Evolutionary conservation across 2,888 invertebrate species (phyloP).

Genomic region (Chymomyza fuscimana): DNA sequence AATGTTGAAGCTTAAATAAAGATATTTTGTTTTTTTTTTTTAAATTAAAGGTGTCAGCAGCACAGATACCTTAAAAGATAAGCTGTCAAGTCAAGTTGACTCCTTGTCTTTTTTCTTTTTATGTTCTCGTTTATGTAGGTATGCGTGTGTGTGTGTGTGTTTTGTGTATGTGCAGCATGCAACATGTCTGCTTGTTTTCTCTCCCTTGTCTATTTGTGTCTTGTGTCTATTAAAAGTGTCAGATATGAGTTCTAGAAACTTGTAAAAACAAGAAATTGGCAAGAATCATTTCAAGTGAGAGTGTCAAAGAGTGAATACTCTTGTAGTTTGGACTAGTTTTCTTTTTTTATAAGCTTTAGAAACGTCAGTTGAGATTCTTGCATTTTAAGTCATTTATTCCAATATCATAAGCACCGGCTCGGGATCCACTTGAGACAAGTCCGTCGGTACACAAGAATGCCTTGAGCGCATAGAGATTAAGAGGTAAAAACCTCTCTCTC

Average conservation of each 20-base stretch:
- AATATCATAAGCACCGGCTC: too few relatives aligned
- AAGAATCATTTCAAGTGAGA: background rate
- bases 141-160: background rate
- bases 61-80: conserved; percentile 71
- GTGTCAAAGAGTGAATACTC: background rate
- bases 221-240: conserved; percentile 67
- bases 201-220: conserved; percentile 34
- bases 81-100: conserved; percentile 44
- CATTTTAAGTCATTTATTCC: too few relatives aligned
- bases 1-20: background rate
- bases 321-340: background rate
- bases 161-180: conserved; percentile 36
- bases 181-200: conserved; percentile 13
- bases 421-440: too few relatives aligned
- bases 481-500: too few relatives aligned
- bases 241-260: conserved; percentile 45
- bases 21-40: background rate
- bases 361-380: too few relatives aligned
- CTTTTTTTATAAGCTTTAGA: too few relatives aligned
- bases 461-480: too few relatives aligned
- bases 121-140: background rate
- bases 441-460: too few relatives aligned
- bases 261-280: conserved; percentile 7
- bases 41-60: conserved; percentile 26
- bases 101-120: background rate